A percentile compares a stretch with the other conserved stretches of the same genome.
phyloP scores from a whole-genome alignment of 2,113 vertebrate species.

The Pachypanchax playfairii region DNA sequence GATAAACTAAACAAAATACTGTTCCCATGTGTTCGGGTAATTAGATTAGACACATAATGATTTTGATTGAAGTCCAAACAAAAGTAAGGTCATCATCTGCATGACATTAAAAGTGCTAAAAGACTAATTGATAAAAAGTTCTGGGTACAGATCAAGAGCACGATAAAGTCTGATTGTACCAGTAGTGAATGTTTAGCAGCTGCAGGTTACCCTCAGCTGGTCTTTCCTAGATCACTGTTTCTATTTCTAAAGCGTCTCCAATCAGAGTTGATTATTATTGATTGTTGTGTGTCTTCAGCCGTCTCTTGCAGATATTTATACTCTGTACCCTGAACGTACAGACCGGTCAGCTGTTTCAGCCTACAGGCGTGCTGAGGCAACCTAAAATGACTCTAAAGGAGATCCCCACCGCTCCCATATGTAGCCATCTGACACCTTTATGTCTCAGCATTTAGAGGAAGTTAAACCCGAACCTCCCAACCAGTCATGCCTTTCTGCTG shows the following conservation, averaged over 20 bases:
- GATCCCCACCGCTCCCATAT: slow-evolving; percentile 23
- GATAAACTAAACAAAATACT: too few species aligned
- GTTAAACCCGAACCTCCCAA: slow-evolving; percentile 35
- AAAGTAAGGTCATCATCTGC: too few species aligned
- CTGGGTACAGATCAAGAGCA: too few species aligned
- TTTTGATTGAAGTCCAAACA: too few species aligned
- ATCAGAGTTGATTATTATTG: background rate
- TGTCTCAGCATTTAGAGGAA: slow-evolving; percentile 58
- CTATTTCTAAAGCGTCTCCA: background rate
- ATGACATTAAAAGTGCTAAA: too few species aligned
- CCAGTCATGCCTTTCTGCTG: slow-evolving; percentile 10
- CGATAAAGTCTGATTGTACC: too few species aligned
- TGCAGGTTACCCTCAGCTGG: too few species aligned
- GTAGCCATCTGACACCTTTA: slow-evolving; percentile 56
- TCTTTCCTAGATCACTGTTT: too few species aligned
- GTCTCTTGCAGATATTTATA: slow-evolving; percentile 8
- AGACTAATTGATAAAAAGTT: too few species aligned
- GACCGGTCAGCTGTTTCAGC: slow-evolving; percentile 59
- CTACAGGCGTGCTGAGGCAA: slow-evolving; percentile 30
- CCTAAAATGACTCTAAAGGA: slow-evolving; percentile 57
- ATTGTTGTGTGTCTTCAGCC: background rate
- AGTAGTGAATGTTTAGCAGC: too few species aligned
- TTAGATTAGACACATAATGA: too few species aligned
- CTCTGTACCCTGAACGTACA: background rate
- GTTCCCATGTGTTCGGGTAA: too few species aligned